Percentiles rank a stretch among this genome's conserved stretches.
These are phyloP conservation scores for Orthosia incerta DNA, from an alignment of 2,888 invertebrate species.

Conservation along the genomic window DNA sequence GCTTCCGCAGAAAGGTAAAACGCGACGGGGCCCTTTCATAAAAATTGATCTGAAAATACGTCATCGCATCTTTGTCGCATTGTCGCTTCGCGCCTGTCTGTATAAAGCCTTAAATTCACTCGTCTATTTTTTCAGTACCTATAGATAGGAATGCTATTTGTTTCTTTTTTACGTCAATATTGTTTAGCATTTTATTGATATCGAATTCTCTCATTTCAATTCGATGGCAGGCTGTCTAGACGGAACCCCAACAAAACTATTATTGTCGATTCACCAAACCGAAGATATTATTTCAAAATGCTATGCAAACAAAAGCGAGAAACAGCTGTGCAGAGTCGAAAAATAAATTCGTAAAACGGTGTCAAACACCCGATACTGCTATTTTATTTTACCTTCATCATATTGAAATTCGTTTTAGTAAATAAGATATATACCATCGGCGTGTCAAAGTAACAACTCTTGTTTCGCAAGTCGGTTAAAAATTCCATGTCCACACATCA, in stretches of 20 bases:
- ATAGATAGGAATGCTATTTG: neutral
- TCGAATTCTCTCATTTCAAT: neutral
- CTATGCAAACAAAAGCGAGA: neutral
- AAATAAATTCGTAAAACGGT: neutral
- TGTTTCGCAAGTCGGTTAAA: slow-evolving; percentile 60
- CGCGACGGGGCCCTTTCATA: neutral
- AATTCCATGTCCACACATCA: slow-evolving; percentile 64
- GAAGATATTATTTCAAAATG: neutral
- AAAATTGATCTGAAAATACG: neutral
- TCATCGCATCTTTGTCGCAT: no score
- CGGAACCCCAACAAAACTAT: neutral
- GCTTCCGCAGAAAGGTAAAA: neutral
- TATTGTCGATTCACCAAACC: neutral
- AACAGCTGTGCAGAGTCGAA: neutral
- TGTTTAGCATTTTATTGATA: neutral
- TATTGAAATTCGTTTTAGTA: slow-evolving; percentile 37
- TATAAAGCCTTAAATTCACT: no score
- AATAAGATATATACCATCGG: slow-evolving; percentile 39
- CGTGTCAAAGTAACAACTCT: slow-evolving; percentile 48
- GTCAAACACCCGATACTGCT: slow-evolving; percentile 31
- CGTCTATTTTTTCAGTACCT: neutral
- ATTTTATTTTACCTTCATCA: slow-evolving; percentile 3
- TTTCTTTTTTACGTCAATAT: neutral
- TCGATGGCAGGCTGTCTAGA: neutral
- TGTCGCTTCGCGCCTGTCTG: no score